These are phyloP conservation scores for Mico argentatus DNA, from an alignment of 2,797 vertebrate species.

Conservation along the genomic window DNA sequence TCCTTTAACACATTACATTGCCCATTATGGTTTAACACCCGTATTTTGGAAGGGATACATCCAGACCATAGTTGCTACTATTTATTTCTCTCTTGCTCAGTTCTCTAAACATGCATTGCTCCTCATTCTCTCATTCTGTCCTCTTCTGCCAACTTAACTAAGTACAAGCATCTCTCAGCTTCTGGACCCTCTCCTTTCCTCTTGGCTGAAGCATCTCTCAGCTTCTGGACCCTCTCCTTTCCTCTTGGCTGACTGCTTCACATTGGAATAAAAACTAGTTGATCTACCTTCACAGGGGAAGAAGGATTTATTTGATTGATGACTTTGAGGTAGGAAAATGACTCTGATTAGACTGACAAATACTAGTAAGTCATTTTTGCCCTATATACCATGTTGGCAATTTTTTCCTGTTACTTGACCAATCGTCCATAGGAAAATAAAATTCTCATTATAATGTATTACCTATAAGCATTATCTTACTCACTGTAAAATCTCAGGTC, in stretches of 20 bases:
- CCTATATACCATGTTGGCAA: not conserved
- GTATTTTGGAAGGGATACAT: not conserved
- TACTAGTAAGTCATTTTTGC: not conserved
- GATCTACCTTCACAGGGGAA: not conserved
- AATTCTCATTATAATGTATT: not conserved
- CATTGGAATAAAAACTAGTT: not conserved
- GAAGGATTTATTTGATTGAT: not conserved
- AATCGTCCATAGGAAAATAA: not conserved
- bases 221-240: not conserved
- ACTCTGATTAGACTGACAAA: not conserved
- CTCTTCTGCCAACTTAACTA: not conserved
- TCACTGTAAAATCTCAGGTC: slow-evolving; percentile 13
- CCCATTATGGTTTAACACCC: not conserved
- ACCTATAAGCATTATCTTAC: not conserved
- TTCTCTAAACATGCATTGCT: not conserved
- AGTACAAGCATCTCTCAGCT: not conserved
- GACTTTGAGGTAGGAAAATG: not conserved
- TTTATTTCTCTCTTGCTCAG: not conserved
- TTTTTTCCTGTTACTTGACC: not conserved
- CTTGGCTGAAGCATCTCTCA: not conserved
- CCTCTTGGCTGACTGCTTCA: not conserved
- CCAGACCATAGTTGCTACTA: not conserved
- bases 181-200: not conserved
- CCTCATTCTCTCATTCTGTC: not conserved
- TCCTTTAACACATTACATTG: not conserved